Evolutionary conservation across 1,140 invertebrate genomes (phyloP).

Genomic region (Drosophila paulistorum): DNA sequence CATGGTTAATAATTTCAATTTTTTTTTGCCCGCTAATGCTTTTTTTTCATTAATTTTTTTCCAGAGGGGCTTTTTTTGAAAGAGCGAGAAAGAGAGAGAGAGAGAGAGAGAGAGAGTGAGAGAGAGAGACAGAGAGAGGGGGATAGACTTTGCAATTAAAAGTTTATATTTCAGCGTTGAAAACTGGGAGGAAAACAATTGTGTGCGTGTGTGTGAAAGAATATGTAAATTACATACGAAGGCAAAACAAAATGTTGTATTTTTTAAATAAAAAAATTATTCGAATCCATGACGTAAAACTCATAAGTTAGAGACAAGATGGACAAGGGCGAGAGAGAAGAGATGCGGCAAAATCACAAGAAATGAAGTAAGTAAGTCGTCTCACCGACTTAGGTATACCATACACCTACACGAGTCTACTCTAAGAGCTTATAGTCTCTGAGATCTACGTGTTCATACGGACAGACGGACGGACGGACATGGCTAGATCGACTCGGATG

Average conservation of each 20-base stretch:
- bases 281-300: conserved; percentile 4
- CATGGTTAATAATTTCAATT: conserved; percentile 6
- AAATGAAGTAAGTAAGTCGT: too few species aligned
- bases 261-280: neutral
- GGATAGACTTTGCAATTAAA: conserved; percentile 52
- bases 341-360: neutral
- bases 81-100: neutral
- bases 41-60: conserved; percentile 26
- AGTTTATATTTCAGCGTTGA: conserved; percentile 27
- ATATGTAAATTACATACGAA: neutral
- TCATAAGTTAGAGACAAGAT: conserved; percentile 27
- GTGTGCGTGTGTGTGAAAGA: neutral
- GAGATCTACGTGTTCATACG: too few species aligned
- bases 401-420: too few species aligned
- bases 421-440: too few species aligned
- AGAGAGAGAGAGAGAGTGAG: too few species aligned
- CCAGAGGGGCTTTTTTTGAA: neutral
- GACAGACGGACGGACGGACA: too few species aligned
- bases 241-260: neutral
- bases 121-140: neutral
- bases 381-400: too few species aligned
- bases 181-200: conserved; percentile 15
- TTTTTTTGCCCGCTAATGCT: conserved; percentile 17
- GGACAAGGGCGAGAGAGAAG: conserved; percentile 42
- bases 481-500: too few species aligned